Evolutionary conservation across 2,888 invertebrate species (phyloP).

Genomic region (Rhogogaster chlorosoma): DNA sequence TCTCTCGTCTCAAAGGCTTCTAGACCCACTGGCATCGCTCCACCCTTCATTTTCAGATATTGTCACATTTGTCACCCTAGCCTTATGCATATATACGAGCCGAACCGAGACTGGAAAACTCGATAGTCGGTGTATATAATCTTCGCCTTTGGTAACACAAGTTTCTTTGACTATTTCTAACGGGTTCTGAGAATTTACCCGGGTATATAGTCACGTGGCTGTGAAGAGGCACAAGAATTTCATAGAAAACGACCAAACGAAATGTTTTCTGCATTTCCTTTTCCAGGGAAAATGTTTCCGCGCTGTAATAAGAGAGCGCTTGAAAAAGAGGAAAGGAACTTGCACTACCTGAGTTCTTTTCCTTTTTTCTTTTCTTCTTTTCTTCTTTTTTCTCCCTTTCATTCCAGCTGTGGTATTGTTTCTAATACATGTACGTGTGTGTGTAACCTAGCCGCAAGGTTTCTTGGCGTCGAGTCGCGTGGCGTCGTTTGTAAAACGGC

Average conservation of each 20-base stretch:
- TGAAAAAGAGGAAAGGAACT: not conserved
- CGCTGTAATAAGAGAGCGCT: not conserved
- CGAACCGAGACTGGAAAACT: not conserved
- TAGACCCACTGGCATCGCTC: not conserved
- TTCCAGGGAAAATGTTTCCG: not conserved
- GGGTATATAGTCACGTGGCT: not conserved
- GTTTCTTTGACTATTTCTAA: not conserved
- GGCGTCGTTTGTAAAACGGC: not conserved
- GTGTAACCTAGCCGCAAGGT: not conserved
- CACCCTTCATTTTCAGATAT: constrained; percentile 24
- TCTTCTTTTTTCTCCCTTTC: not conserved
- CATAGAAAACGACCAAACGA: not conserved
- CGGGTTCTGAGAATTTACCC: not conserved
- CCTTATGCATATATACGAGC: constrained; percentile 30
- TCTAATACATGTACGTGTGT: not conserved
- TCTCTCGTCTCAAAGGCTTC: not conserved
- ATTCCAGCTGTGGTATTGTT: not conserved
- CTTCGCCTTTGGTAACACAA: not conserved
- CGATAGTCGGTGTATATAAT: not conserved
- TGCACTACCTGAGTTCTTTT: not conserved
- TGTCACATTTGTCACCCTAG: constrained; percentile 18
- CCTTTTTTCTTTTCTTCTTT: not conserved
- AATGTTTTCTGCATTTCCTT: not conserved
- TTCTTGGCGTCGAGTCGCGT: constrained; percentile 18
- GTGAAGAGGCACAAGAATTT: not conserved